phyloP scores from a whole-genome alignment of 2,797 vertebrate species.

The Ataeniobius toweri region DNA sequence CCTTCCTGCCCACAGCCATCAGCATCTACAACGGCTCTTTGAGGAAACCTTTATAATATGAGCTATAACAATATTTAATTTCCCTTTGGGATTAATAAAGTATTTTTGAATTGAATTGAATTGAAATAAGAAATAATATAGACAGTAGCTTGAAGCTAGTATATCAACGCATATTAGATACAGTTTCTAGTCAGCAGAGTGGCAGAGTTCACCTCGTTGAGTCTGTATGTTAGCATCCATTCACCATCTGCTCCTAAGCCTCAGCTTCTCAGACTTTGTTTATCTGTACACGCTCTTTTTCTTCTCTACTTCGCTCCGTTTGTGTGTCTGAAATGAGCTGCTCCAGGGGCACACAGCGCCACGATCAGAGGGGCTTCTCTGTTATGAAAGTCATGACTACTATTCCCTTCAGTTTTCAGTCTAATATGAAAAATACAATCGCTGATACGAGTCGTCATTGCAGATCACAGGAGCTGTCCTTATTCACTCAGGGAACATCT shows the following conservation, averaged over 20 bases:
- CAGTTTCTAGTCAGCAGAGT: conserved; percentile 28
- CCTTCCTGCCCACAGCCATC: too few species aligned
- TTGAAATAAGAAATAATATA: background rate
- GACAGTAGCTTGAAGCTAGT: background rate
- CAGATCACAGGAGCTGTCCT: conserved; percentile 5
- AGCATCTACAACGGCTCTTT: too few species aligned
- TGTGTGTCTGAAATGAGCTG: conserved; percentile 44
- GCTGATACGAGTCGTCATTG: conserved; percentile 11
- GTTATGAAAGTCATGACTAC: conserved; percentile 27
- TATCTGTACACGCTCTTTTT: conserved; percentile 14
- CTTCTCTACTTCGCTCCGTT: conserved; percentile 16
- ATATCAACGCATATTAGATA: background rate
- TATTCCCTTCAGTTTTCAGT: conserved; percentile 21
- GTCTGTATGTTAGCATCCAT: conserved; percentile 36
- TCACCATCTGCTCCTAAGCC: conserved; percentile 63
- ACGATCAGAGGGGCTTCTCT: conserved; percentile 43
- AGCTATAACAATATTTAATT: too few species aligned
- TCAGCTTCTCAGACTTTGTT: conserved; percentile 24
- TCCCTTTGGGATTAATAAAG: too few species aligned
- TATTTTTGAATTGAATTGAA: too few species aligned
- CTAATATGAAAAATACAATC: conserved; percentile 15
- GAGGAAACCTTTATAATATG: too few species aligned
- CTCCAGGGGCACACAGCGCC: conserved; percentile 37
- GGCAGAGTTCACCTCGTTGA: conserved; percentile 22
- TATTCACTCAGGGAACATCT: background rate